Evolutionary conservation across 2,888 invertebrate genomes (phyloP), one percentile per base, ranked within the genome.

Genomic region (Esperia sulphurella): DNA sequence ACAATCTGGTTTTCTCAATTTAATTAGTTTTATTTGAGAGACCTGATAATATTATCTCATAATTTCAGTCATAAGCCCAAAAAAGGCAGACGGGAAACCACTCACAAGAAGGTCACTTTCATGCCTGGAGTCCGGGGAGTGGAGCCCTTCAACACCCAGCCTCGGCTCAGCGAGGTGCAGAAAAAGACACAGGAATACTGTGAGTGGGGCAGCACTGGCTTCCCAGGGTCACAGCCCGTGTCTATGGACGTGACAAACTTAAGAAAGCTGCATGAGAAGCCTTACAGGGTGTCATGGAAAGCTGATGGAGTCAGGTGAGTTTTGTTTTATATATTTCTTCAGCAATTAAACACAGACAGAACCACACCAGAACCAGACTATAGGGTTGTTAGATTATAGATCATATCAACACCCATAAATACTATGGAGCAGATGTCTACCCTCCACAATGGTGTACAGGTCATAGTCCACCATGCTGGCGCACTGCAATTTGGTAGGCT

Each of bases 271-370:
- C 90, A 92, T 30, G 83, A 94, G 57, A 96, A 96, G 70, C 96
- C 96, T 0, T 99, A 99, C 72, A 93, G 94, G 75, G 98, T 99
- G 0, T 99, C 98, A 1, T 99, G 99, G 99, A 99, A 99, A 77
- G 99, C 99, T 8, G 99, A 99, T 81, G 99, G 99, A 35, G 96
- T 95, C 31, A 94, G 97, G 95, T 96, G 75, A 72, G 60, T 21
- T n/a, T 7, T n/a, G n/a, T n/a, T n/a, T n/a, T n/a, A n/a, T n/a
- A n/a, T n/a, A n/a, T n/a, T 14, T 8, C 9, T 14, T 14, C 13
- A 7, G 8, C 9, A 2, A 12, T 9, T 38, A 38, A 33, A 33
- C 9, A 10, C 9, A 10, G n/a, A n/a, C n/a, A n/a, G n/a, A n/a
- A n/a, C n/a, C n/a, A n/a, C n/a, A n/a, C n/a, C n/a, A n/a, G n/a